These are phyloP conservation scores for Helobdella robusta DNA, from an alignment of 2,888 invertebrate genomes.

Conservation along the genomic window DNA sequence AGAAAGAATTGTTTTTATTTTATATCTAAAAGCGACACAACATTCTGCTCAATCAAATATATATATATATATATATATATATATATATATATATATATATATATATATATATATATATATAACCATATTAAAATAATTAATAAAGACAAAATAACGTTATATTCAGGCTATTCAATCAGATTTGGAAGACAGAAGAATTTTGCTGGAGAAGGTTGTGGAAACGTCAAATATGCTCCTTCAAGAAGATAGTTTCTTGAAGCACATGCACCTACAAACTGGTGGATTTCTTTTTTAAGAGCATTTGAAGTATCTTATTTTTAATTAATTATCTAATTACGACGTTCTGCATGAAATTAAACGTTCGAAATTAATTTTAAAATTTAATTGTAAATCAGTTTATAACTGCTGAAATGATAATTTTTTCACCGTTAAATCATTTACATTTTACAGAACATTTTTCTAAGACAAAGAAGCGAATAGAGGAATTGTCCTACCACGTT, in stretches of 20 bases:
- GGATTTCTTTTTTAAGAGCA: too few relatives aligned
- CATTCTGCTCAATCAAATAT: too few relatives aligned
- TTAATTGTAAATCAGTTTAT: not conserved
- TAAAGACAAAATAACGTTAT: not conserved
- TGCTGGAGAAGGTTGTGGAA: slow-evolving; percentile 16
- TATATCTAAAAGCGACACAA: too few relatives aligned
- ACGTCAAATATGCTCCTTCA: slow-evolving; percentile 10
- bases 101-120: too few relatives aligned
- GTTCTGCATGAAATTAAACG: too few relatives aligned
- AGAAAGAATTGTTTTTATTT: too few relatives aligned
- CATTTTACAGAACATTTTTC: not conserved
- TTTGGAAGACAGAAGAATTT: slow-evolving; percentile 13
- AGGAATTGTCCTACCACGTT: not conserved
- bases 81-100: too few relatives aligned
- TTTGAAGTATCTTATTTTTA: too few relatives aligned
- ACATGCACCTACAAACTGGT: too few relatives aligned
- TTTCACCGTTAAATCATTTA: not conserved
- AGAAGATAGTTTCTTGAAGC: slow-evolving; percentile 1
- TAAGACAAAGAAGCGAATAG: not conserved
- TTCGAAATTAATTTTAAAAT: not conserved
- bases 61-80: too few relatives aligned
- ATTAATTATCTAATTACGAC: too few relatives aligned
- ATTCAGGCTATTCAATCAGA: slow-evolving; percentile 15
- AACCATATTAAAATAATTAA: too few relatives aligned
- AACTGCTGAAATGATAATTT: not conserved